Evolutionary conservation across 37 sponge, comb jelly and placozoan species (phyloP).

Genomic region (Bolinopsis microptera): DNA sequence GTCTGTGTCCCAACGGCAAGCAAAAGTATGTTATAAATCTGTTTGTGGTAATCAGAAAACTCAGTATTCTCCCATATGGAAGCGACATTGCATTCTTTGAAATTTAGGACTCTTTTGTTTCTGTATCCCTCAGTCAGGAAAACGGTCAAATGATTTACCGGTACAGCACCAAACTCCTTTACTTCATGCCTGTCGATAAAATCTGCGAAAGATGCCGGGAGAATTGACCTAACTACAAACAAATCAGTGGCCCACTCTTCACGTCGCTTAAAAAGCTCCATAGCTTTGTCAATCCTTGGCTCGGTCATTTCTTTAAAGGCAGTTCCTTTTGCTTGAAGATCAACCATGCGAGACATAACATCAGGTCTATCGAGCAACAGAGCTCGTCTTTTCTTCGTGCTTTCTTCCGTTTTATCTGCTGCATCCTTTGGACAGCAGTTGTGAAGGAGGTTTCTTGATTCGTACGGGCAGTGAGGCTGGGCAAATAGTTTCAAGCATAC

Average conservation of each 20-base stretch:
- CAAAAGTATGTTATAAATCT: neutral
- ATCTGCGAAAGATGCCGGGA: neutral
- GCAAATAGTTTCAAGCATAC: neutral
- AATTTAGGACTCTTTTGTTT: neutral
- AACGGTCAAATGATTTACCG: neutral
- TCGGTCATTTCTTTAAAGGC: neutral
- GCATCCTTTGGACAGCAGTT: neutral
- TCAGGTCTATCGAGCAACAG: slow-evolving; percentile 1
- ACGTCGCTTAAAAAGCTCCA: neutral
- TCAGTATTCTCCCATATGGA: neutral
- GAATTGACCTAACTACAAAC: slow-evolving; percentile 8
- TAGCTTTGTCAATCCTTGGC: neutral
- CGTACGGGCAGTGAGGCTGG: neutral
- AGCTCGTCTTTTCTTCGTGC: neutral
- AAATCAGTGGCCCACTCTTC: slow-evolving; percentile 21
- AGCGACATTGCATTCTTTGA: neutral
- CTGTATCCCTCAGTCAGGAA: neutral
- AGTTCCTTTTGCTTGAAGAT: slow-evolving; percentile 3
- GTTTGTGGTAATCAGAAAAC: neutral
- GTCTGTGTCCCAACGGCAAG: neutral
- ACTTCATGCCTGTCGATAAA: neutral
- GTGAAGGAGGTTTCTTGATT: slow-evolving; percentile 25
- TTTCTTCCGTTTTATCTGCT: slow-evolving; percentile 24
- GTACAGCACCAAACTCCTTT: neutral
- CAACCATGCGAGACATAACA: neutral